These are phyloP conservation scores for Lissocephala sabroskyi DNA, from an alignment of 2,888 invertebrate genomes.

Conservation along the genomic window DNA sequence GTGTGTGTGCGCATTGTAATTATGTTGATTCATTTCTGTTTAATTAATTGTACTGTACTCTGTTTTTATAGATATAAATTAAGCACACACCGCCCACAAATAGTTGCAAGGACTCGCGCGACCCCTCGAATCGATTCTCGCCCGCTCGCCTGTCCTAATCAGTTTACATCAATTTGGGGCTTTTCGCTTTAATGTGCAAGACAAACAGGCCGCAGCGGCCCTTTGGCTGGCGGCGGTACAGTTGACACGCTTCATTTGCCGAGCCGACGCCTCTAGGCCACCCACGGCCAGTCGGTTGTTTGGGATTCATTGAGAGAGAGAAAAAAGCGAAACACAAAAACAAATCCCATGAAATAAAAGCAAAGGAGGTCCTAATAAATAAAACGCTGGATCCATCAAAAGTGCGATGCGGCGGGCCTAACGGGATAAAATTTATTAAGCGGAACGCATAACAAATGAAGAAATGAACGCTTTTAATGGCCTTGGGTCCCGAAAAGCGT, in stretches of 20 bases:
- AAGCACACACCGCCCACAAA: slow-evolving; percentile 11
- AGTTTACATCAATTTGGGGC: too few relatives aligned
- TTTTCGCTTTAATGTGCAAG: too few relatives aligned
- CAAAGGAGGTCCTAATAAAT: slow-evolving; percentile 22
- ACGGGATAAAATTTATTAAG: slow-evolving; percentile 23
- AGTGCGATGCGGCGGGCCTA: not conserved
- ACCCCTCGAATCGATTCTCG: too few relatives aligned
- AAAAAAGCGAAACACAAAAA: slow-evolving; percentile 9
- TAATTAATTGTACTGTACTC: slow-evolving; percentile 24
- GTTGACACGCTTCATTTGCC: too few relatives aligned
- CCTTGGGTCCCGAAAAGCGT: too few relatives aligned
- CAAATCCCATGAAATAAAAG: slow-evolving; percentile 7
- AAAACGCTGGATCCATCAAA: slow-evolving; percentile 2
- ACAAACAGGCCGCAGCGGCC: too few relatives aligned
- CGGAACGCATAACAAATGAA: slow-evolving; percentile 12
- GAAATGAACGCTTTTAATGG: too few relatives aligned
- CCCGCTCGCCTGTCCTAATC: too few relatives aligned
- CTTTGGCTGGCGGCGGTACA: too few relatives aligned
- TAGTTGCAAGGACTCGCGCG: not conserved
- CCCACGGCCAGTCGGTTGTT: too few relatives aligned
- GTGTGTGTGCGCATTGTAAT: slow-evolving; percentile 18
- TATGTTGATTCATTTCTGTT: slow-evolving; percentile 32
- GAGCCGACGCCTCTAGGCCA: too few relatives aligned
- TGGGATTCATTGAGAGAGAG: too few relatives aligned
- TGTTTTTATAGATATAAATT: slow-evolving; percentile 25